Percentiles rank a stretch among this genome's conserved stretches.
Evolutionary conservation across 2,888 invertebrate genomes (phyloP).

Genomic region (Drosophila peninsularis): DNA sequence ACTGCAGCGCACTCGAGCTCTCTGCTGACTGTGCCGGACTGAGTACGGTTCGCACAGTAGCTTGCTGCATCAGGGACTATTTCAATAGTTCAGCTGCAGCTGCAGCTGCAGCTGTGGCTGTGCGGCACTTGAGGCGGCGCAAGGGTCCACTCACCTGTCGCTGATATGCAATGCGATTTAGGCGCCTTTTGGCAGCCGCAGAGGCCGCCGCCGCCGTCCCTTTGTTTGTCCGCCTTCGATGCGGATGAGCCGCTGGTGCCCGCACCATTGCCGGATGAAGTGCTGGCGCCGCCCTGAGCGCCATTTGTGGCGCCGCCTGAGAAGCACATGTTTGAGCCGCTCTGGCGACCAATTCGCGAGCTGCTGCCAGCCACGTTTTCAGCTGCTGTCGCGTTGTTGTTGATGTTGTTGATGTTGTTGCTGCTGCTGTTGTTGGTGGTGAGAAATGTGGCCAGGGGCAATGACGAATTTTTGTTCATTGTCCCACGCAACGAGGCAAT

Average conservation of each 20-base stretch:
- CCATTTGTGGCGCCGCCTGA: constrained; percentile 43
- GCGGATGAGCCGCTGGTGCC: constrained; percentile 11
- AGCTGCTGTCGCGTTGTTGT: constrained; percentile 20
- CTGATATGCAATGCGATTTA: constrained; percentile 85
- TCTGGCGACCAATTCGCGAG: constrained; percentile 36
- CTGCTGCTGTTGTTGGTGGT: constrained; percentile 29
- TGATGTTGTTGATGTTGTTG: constrained; percentile 29
- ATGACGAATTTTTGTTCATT: constrained; percentile 84
- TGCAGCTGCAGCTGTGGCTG: neutral
- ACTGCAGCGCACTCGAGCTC: neutral
- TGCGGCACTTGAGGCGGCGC: neutral
- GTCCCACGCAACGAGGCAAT: constrained; percentile 20
- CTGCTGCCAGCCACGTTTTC: constrained; percentile 17
- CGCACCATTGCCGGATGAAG: constrained; percentile 32
- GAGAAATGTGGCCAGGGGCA: constrained; percentile 83
- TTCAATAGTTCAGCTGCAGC: neutral
- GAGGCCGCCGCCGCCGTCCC: constrained; percentile 76
- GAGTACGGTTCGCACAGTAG: neutral
- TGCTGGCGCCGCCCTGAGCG: constrained; percentile 43
- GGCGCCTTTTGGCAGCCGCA: constrained; percentile 85
- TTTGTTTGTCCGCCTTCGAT: constrained; percentile 76
- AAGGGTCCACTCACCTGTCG: constrained; percentile 82
- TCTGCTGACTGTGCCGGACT: neutral
- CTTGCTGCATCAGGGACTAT: neutral
- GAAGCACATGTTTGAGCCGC: constrained; percentile 41